Evolutionary conservation across 1,140 invertebrate species (phyloP), one percentile per base, ranked within the genome.

Genomic region (Drosophila sucinea): DNA sequence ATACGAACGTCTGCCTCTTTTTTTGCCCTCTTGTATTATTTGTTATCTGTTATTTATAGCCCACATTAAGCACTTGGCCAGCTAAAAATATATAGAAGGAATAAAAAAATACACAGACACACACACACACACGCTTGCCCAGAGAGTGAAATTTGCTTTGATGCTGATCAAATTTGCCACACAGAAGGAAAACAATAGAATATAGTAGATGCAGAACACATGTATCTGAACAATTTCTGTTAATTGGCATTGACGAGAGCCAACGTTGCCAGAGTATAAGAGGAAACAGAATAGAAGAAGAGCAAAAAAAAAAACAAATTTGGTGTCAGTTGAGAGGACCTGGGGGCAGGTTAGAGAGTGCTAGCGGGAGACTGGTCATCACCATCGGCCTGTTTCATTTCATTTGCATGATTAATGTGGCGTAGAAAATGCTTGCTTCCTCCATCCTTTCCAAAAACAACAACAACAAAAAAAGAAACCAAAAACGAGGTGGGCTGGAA

Each of bases 171-270:
- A 51, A 51, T 51, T 51, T 51, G 44, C 44, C 44, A 51, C 44
- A 51, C 44, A 51, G 7, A 40, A 58, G 41, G 51, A 65, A 58
- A 70, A 64, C 51, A 58, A 70, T 25, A 64, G 41, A n/a, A 51
- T 51, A 23, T 51, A 41, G 55, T 51, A 41, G 55, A 72, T 56
- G 30, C 10, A 67, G 17, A 27, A 60, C 41, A 17, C 11, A 67
- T 56, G 35, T 57, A 51, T 71, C 51, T 67, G 41, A 61, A 60
- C 63, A 56, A 71, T 67, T 66, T 63, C 29, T 35, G 55, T 7
- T 73, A 73, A 73, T 73, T 77, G 65, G 56, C 65, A 69, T 65
- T 64, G 56, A 67, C 32, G 58, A 6, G 2, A 23, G 3, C 25
- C 35, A 10, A 4, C 11, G 40, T 23, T 51, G 40, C 40, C 40